Evolutionary conservation across 1,140 invertebrate genomes (phyloP).

Genomic region (Calycopis cecrops): DNA sequence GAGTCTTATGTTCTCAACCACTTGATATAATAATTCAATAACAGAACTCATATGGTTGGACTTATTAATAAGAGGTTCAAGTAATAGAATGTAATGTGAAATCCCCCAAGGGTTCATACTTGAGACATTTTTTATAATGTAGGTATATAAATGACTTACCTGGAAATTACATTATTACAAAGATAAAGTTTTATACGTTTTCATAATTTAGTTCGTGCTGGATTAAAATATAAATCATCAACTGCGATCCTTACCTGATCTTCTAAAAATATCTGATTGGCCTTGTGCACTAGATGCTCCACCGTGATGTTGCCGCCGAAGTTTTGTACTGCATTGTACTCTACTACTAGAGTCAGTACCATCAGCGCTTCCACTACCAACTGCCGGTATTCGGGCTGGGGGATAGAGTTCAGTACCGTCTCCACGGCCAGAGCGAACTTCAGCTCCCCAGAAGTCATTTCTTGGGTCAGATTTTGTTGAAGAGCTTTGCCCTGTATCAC

Average conservation of each 20-base stretch:
- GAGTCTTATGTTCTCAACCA: too few species aligned
- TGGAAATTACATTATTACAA: too few species aligned
- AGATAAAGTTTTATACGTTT: too few species aligned
- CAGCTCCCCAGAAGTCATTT: slow-evolving; percentile 98
- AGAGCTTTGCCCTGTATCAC: slow-evolving; percentile 93
- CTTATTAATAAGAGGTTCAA: too few species aligned
- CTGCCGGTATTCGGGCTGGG: slow-evolving; percentile 98
- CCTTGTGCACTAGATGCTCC: slow-evolving; percentile 94
- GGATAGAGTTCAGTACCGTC: slow-evolving; percentile 97
- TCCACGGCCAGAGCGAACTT: slow-evolving; percentile 99
- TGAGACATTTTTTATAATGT: too few species aligned
- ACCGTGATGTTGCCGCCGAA: slow-evolving; percentile 92
- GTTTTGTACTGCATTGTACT: slow-evolving; percentile 87
- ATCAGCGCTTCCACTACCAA: slow-evolving; percentile 97
- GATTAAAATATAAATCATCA: too few species aligned
- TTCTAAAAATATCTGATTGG: slow-evolving; percentile 95
- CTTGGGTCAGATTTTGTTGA: slow-evolving; percentile 92
- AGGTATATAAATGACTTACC: too few species aligned
- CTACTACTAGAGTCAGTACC: slow-evolving; percentile 93
- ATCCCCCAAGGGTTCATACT: too few species aligned
- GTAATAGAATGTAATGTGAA: too few species aligned
- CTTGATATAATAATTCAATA: too few species aligned
- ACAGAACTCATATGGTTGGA: too few species aligned
- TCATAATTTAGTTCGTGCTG: too few species aligned
- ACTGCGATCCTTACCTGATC: slow-evolving; percentile 86